These are phyloP conservation scores for Nycticebus coucang DNA, from an alignment of 2,113 vertebrate species.

Conservation along the genomic window DNA sequence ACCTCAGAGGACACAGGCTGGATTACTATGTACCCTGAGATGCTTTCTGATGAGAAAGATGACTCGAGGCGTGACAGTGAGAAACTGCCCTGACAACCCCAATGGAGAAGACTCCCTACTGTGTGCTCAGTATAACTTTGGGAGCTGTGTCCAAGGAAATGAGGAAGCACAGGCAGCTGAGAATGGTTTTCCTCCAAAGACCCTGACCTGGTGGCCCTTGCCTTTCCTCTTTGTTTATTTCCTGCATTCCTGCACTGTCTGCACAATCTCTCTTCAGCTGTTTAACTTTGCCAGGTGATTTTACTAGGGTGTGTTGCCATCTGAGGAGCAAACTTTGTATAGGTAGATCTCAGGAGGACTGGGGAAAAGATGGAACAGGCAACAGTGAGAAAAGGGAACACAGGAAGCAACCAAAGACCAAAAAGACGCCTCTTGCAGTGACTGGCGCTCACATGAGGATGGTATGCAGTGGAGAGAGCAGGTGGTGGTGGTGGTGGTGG, in stretches of 20 bases:
- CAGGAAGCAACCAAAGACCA: background rate
- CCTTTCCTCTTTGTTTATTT: background rate
- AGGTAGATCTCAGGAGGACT: background rate
- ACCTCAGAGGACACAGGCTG: background rate
- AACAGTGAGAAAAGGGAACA: background rate
- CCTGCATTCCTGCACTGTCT: background rate
- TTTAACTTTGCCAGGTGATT: background rate
- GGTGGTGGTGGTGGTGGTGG: too few relatives aligned
- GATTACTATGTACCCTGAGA: background rate
- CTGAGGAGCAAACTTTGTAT: background rate
- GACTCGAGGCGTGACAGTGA: background rate
- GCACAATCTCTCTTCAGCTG: background rate
- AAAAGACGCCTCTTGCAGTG: background rate
- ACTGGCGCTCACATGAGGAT: background rate
- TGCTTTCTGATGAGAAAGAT: background rate
- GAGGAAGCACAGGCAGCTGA: background rate
- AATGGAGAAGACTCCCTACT: background rate
- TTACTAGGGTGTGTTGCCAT: background rate
- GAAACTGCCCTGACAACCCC: background rate
- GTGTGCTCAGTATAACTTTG: background rate
- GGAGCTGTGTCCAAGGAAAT: background rate
- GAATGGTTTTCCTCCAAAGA: background rate
- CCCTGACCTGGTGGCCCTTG: background rate
- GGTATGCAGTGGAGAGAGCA: too few relatives aligned
- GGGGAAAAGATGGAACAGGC: background rate